Percentiles rank a stretch among this genome's conserved stretches.
phyloP scores from a whole-genome alignment of 2,888 invertebrate species.

The Adineta ricciae region DNA sequence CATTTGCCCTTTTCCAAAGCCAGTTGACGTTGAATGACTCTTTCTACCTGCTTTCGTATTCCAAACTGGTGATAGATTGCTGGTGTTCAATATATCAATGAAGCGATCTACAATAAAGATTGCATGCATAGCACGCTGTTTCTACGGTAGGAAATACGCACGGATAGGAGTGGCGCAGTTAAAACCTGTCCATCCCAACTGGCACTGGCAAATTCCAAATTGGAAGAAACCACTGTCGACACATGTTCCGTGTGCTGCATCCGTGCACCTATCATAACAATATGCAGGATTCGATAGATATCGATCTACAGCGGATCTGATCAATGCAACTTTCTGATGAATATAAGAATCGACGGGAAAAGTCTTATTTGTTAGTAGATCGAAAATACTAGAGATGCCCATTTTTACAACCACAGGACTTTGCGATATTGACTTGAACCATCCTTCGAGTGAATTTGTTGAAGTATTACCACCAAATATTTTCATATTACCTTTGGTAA shows the following conservation, averaged over 20 bases:
- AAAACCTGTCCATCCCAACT: not conserved
- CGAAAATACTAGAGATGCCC: not conserved
- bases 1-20: not conserved
- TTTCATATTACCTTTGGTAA: not conserved
- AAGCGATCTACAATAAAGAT: not conserved
- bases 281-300: not conserved
- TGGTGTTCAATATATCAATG: not conserved
- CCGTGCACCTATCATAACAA: not conserved
- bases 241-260: not conserved
- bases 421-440: not conserved
- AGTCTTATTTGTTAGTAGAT: not conserved
- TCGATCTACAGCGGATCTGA: not conserved
- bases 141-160: not conserved
- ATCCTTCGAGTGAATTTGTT: not conserved
- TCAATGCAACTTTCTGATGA: not conserved
- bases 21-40: not conserved
- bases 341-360: not conserved
- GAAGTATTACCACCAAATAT: not conserved
- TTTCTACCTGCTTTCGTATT: not conserved
- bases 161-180: not conserved
- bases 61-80: not conserved
- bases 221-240: not conserved
- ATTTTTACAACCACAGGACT: not conserved
- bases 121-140: not conserved
- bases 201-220: not conserved